These are phyloP conservation scores for Ectemnius cavifrons DNA, from an alignment of 2,888 invertebrate genomes.

Conservation along the genomic window DNA sequence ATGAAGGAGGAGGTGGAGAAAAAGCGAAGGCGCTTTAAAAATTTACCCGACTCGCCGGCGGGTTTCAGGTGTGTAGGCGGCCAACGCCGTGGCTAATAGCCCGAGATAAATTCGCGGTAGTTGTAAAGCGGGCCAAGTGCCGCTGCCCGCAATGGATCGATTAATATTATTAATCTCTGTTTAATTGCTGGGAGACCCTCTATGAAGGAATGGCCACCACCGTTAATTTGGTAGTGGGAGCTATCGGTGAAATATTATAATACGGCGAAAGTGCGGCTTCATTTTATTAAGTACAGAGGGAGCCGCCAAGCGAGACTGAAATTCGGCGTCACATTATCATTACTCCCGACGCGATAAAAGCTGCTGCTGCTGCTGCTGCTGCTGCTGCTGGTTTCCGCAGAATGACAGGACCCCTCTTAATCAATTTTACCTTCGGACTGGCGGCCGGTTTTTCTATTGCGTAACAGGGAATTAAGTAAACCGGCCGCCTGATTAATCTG, in stretches of 20 bases:
- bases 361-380: too few relatives aligned
- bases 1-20: background rate
- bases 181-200: slow-evolving; percentile 32
- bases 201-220: slow-evolving; percentile 36
- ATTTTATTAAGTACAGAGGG: slow-evolving; percentile 50
- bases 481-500: background rate
- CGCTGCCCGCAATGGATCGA: slow-evolving; percentile 33
- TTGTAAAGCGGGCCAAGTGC: slow-evolving; percentile 3
- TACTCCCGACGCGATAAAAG: slow-evolving; percentile 16
- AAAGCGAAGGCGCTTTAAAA: background rate
- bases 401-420: slow-evolving; percentile 6
- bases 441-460: background rate
- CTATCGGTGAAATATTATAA: slow-evolving; percentile 44
- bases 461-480: slow-evolving; percentile 2
- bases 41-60: background rate
- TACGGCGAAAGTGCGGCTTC: slow-evolving; percentile 35
- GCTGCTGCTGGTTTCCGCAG: background rate
- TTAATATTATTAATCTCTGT: slow-evolving; percentile 54
- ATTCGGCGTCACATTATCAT: slow-evolving; percentile 45
- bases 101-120: slow-evolving; percentile 40
- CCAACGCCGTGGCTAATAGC: slow-evolving; percentile 36
- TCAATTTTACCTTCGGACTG: background rate
- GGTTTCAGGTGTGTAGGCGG: background rate
- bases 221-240: slow-evolving; percentile 48
- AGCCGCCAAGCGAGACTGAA: slow-evolving; percentile 34